Evolutionary conservation across 2,888 invertebrate genomes (phyloP).

Genomic region (Lysandra bellargus): DNA sequence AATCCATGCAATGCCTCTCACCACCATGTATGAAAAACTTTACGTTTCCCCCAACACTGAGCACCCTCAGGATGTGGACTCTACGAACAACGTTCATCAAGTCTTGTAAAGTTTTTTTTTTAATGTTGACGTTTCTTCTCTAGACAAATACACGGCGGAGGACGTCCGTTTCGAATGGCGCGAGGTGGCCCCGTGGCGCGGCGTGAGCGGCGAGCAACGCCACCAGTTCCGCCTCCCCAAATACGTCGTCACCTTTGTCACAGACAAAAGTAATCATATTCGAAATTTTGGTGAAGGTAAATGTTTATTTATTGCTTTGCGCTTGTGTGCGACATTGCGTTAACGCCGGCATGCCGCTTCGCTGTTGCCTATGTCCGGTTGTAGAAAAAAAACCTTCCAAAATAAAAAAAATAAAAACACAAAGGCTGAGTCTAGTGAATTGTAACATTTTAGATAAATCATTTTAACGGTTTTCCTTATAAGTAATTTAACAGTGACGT

Average conservation of each 20-base stretch:
- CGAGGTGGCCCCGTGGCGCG: constrained; percentile 75
- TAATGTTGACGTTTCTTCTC: constrained; percentile 35
- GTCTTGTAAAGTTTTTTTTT: neutral
- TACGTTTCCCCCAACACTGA: neutral
- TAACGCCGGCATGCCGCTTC: constrained; percentile 44
- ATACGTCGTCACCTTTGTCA: constrained; percentile 83
- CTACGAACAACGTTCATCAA: neutral
- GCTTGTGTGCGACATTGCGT: constrained; percentile 63
- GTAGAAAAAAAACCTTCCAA: neutral
- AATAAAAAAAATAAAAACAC: neutral
- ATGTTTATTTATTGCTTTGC: constrained; percentile 77
- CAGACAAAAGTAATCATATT: constrained; percentile 81
- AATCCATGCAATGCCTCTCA: neutral
- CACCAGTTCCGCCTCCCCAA: constrained; percentile 82
- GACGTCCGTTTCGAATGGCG: constrained; percentile 84
- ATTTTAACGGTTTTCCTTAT: neutral
- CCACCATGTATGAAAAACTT: neutral
- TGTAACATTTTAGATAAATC: neutral
- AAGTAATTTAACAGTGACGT: neutral
- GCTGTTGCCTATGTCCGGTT: constrained; percentile 25
- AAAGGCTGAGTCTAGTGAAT: neutral
- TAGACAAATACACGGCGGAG: constrained; percentile 82
- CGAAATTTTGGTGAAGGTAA: constrained; percentile 84
- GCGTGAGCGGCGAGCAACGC: constrained; percentile 74
- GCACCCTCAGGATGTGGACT: neutral